phyloP scores from a whole-genome alignment of 2,113 vertebrate species.

The Bubo scandiacus region DNA sequence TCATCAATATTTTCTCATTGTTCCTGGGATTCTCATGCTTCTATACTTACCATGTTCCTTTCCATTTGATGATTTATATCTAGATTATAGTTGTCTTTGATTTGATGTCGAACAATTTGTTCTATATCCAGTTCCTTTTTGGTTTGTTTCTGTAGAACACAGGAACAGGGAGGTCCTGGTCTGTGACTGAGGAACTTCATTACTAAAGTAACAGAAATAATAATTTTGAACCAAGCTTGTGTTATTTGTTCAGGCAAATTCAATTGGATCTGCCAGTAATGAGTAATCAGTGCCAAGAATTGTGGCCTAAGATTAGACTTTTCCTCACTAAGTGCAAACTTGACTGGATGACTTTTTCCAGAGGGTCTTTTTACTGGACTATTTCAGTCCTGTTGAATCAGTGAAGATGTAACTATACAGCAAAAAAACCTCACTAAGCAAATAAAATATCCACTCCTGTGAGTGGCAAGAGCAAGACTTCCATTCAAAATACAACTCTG shows the following conservation, averaged over 20 bases:
- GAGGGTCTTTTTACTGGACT: neutral
- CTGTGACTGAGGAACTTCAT: neutral
- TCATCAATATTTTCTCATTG: neutral
- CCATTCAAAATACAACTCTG: neutral
- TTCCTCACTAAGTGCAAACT: neutral
- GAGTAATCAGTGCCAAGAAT: neutral
- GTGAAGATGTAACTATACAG: neutral
- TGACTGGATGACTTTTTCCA: neutral
- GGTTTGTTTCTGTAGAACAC: neutral
- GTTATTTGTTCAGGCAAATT: neutral
- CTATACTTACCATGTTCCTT: neutral
- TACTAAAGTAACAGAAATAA: neutral
- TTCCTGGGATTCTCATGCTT: neutral
- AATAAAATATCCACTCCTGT: neutral
- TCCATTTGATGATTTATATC: neutral
- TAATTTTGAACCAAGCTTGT: neutral
- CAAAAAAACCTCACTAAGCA: neutral
- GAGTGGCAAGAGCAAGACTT: neutral
- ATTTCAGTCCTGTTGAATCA: neutral
- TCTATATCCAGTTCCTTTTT: neutral
- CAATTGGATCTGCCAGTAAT: neutral
- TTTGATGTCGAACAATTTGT: neutral
- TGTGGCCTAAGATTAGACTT: neutral
- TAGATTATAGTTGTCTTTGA: neutral
- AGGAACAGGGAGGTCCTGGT: neutral